A percentile compares a stretch with the other conserved stretches of the same genome.
These are phyloP conservation scores for Drosophila aldrichi DNA, from an alignment of 2,888 invertebrate species.

Conservation along the genomic window DNA sequence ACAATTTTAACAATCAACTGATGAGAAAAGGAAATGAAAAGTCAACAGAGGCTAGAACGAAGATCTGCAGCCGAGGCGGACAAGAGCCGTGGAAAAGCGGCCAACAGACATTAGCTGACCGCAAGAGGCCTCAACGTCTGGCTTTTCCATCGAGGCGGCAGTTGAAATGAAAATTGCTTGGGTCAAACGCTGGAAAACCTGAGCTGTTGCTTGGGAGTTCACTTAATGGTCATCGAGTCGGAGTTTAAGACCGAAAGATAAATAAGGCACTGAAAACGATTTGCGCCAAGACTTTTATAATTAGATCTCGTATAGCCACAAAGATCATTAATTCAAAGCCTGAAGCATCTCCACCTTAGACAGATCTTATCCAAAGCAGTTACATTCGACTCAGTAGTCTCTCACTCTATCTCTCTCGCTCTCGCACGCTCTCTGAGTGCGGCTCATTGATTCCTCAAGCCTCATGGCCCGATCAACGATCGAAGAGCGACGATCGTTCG, in stretches of 20 bases:
- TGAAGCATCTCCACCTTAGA: slow-evolving; percentile 21
- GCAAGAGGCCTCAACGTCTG: slow-evolving; percentile 51
- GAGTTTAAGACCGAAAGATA: slow-evolving; percentile 26
- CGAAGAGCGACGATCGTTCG: slow-evolving; percentile 66
- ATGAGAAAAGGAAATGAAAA: slow-evolving; percentile 81
- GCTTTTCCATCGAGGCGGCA: slow-evolving; percentile 42
- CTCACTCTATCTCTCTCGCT: slow-evolving; percentile 1
- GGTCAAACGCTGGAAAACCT: slow-evolving; percentile 42
- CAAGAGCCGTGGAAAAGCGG: slow-evolving; percentile 57
- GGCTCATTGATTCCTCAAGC: slow-evolving; percentile 4
- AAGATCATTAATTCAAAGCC: slow-evolving; percentile 17
- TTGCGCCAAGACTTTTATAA: slow-evolving; percentile 17
- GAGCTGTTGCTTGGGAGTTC: slow-evolving; percentile 13
- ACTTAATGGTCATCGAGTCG: slow-evolving; percentile 31
- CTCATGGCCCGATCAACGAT: slow-evolving; percentile 26
- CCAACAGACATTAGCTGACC: slow-evolving; percentile 58
- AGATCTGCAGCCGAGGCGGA: slow-evolving; percentile 29
- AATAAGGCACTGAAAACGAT: slow-evolving; percentile 25
- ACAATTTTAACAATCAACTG: slow-evolving; percentile 79
- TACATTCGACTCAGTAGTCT: slow-evolving; percentile 11
- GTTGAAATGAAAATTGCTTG: slow-evolving; percentile 65
- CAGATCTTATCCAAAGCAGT: slow-evolving; percentile 19
- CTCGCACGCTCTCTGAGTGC: slow-evolving; percentile 2
- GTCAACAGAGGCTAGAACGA: slow-evolving; percentile 62
- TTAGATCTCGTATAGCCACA: slow-evolving; percentile 17